These are phyloP conservation scores for Cydia strobilella DNA, from an alignment of 1,140 invertebrate genomes.

Conservation along the genomic window DNA sequence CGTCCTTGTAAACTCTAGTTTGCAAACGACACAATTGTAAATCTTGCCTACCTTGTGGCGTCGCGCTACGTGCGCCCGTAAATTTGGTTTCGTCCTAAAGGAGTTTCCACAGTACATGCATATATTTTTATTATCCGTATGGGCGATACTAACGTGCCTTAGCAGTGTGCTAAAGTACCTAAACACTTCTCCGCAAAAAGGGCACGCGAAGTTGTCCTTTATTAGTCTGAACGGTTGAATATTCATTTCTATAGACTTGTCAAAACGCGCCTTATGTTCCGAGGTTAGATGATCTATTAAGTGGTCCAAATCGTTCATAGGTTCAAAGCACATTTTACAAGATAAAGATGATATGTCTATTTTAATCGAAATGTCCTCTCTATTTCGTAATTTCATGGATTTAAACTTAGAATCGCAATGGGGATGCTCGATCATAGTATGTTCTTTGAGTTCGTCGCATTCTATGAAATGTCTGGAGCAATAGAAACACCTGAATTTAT, in stretches of 20 bases:
- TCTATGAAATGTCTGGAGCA: slow-evolving; percentile 60
- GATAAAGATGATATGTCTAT: slow-evolving; percentile 56
- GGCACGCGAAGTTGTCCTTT: slow-evolving; percentile 59
- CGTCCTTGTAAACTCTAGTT: slow-evolving; percentile 47
- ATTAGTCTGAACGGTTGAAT: slow-evolving; percentile 57
- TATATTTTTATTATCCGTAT: slow-evolving; percentile 59
- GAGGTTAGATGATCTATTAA: slow-evolving; percentile 56
- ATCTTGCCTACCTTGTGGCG: slow-evolving; percentile 44
- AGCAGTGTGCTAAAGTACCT: slow-evolving; percentile 59
- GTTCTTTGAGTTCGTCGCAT: slow-evolving; percentile 55
- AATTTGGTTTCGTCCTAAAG: slow-evolving; percentile 55
- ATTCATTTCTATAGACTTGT: slow-evolving; percentile 47
- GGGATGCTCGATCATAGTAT: slow-evolving; percentile 53
- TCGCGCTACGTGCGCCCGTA: slow-evolving; percentile 54
- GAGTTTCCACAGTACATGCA: slow-evolving; percentile 61
- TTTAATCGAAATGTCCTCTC: slow-evolving; percentile 58
- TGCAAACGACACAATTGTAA: slow-evolving; percentile 52
- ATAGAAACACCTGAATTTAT: slow-evolving; percentile 65
- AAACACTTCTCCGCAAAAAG: slow-evolving; percentile 53
- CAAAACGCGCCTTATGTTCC: slow-evolving; percentile 54
- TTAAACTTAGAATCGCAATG: slow-evolving; percentile 57
- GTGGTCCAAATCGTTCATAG: slow-evolving; percentile 44
- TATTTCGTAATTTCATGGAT: slow-evolving; percentile 55
- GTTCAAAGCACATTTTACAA: slow-evolving; percentile 59
- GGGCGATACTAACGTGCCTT: slow-evolving; percentile 55